phyloP scores from a whole-genome alignment of 2,113 vertebrate genomes.

The Upupa epops region DNA sequence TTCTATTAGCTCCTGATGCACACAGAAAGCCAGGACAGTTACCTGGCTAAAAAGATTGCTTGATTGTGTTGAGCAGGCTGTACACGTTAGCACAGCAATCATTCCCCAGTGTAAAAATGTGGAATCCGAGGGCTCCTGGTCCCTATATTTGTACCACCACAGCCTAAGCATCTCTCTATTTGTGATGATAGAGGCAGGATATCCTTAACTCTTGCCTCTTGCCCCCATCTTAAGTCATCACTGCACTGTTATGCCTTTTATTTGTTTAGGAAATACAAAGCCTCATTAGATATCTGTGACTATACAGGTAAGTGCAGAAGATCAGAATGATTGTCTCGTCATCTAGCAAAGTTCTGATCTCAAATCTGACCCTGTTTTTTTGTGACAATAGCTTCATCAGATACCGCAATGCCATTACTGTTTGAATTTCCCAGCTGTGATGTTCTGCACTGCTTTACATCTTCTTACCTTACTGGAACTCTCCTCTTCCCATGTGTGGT shows the following conservation, averaged over 20 bases:
- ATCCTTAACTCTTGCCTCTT: background rate
- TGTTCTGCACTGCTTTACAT: slow-evolving; percentile 25
- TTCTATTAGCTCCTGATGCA: background rate
- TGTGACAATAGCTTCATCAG: slow-evolving; percentile 2
- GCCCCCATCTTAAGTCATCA: background rate
- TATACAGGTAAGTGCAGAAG: slow-evolving; percentile 66
- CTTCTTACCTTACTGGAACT: slow-evolving; percentile 7
- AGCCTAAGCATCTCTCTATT: background rate
- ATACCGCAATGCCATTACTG: slow-evolving; percentile 1
- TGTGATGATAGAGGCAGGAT: background rate
- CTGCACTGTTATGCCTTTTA: slow-evolving; percentile 10
- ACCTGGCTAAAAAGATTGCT: background rate
- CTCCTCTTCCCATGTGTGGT: slow-evolving; percentile 24
- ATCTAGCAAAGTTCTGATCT: slow-evolving; percentile 63
- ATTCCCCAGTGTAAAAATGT: background rate
- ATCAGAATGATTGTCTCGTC: slow-evolving; percentile 55
- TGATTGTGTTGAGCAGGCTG: background rate
- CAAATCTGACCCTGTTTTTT: background rate
- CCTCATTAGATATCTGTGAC: slow-evolving; percentile 51
- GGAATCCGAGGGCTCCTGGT: background rate
- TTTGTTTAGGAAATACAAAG: slow-evolving; percentile 46
- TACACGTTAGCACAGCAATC: background rate
- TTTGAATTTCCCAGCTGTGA: slow-evolving; percentile 14
- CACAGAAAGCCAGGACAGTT: background rate
- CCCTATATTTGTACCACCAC: background rate